Conservation (phyloP, 53 echinoderm and acorn worm genomes). For the Astropecten irregularis region DNA sequence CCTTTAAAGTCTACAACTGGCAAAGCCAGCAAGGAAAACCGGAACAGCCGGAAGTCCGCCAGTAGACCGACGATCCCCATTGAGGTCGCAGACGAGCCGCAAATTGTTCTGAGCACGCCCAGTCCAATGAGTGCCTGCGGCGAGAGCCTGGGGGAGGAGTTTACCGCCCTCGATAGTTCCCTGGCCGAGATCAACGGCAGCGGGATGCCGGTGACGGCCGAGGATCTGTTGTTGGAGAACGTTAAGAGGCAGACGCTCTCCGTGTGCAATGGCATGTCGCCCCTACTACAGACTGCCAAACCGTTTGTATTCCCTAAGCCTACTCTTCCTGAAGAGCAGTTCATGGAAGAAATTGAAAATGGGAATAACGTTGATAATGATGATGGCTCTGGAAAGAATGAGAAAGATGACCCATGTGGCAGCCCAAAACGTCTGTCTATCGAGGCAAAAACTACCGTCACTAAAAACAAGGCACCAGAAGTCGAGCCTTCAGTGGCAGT, state of each 20-base stretch:
- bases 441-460: conserved; percentile 44
- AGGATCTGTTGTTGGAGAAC: conserved; percentile 57
- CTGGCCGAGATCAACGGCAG: conserved; percentile 67
- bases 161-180: conserved; percentile 37
- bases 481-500: background rate
- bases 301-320: conserved; percentile 15
- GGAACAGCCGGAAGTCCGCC: background rate
- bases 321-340: background rate
- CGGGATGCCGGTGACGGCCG: conserved; percentile 62
- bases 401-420: background rate
- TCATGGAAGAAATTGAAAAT: background rate
- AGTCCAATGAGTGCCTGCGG: conserved; percentile 23
- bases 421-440: conserved; percentile 40
- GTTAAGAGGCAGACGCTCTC: conserved; percentile 68
- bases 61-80: background rate
- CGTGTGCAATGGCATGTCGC: conserved; percentile 84
- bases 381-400: background rate
- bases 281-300: conserved; percentile 59
- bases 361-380: background rate
- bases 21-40: conserved; percentile 12
- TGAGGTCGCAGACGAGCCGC: background rate
- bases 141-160: conserved; percentile 14
- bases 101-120: conserved; percentile 15
- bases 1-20: background rate
- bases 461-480: conserved; percentile 40